A percentile compares a stretch with the other conserved stretches of the same genome.
Evolutionary conservation across 2,888 invertebrate genomes (phyloP).

Genomic region (Melanargia galathea): DNA sequence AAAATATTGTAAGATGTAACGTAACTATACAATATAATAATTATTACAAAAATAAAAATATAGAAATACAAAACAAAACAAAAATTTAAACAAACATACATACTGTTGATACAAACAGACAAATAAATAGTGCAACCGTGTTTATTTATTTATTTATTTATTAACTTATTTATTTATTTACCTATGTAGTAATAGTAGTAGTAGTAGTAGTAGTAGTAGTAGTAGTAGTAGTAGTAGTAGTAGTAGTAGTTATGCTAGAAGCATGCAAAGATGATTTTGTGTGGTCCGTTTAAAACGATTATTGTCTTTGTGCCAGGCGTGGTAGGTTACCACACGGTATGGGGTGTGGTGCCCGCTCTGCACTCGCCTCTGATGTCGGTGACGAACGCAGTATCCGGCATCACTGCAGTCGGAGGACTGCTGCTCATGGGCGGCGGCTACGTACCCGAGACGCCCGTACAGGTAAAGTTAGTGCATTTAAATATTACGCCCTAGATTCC

Average conservation of each 20-base stretch:
- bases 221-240: too few relatives aligned
- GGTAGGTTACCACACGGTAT: conserved; percentile 94
- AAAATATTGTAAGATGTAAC: too few relatives aligned
- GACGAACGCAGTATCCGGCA: conserved; percentile 95
- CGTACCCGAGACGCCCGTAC: conserved; percentile 87
- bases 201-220: too few relatives aligned
- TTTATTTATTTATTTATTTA: too few relatives aligned
- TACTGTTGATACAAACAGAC: too few relatives aligned
- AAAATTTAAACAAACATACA: too few relatives aligned
- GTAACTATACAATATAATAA: too few relatives aligned
- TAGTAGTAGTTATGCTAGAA: not conserved
- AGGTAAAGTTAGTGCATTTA: conserved; percentile 66
- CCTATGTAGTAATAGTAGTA: too few relatives aligned
- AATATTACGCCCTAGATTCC: conserved; percentile 5
- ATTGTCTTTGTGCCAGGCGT: conserved; percentile 77
- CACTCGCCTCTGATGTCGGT: conserved; percentile 97
- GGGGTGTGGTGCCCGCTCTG: conserved; percentile 95
- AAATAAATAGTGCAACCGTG: too few relatives aligned
- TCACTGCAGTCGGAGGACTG: conserved; percentile 95
- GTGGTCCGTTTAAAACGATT: not conserved
- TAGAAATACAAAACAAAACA: too few relatives aligned
- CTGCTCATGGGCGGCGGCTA: conserved; percentile 92
- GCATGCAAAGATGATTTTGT: not conserved
- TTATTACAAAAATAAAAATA: too few relatives aligned
- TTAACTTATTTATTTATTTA: too few relatives aligned